These are phyloP conservation scores for Boloria selene DNA, from an alignment of 2,888 invertebrate genomes.

Conservation along the genomic window DNA sequence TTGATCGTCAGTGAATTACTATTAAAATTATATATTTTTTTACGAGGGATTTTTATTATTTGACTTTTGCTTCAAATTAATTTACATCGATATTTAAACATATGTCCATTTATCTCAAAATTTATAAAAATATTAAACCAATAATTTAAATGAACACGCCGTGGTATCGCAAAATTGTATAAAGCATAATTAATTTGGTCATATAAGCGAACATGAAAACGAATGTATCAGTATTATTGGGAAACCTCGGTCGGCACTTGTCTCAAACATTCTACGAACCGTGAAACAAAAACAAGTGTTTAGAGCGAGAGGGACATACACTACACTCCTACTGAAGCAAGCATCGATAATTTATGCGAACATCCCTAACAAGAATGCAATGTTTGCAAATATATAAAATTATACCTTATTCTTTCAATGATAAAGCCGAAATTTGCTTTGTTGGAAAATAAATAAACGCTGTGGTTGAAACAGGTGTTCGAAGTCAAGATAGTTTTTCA, in stretches of 20 bases:
- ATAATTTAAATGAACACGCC: neutral
- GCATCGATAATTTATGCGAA: conserved; percentile 81
- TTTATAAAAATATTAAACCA: neutral
- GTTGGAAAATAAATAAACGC: conserved; percentile 54
- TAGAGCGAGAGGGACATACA: conserved; percentile 68
- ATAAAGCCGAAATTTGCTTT: conserved; percentile 47
- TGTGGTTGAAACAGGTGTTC: conserved; percentile 81
- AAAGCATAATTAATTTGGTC: conserved; percentile 20
- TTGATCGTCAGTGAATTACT: neutral
- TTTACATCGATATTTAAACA: neutral
- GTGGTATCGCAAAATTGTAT: neutral
- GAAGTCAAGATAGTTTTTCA: conserved; percentile 58
- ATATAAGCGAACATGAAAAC: conserved; percentile 31
- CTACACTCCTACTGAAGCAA: conserved; percentile 62
- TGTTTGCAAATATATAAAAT: conserved; percentile 42
- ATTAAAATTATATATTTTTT: no score
- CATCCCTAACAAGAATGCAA: conserved; percentile 80
- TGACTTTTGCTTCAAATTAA: no score
- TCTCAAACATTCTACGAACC: conserved; percentile 63
- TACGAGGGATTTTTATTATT: no score
- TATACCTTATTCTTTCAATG: conserved; percentile 28
- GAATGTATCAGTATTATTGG: conserved; percentile 52
- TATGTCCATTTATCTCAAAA: neutral
- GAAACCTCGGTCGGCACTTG: conserved; percentile 59
- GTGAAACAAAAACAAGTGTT: conserved; percentile 76